Percentiles rank a stretch among this genome's conserved stretches.
Evolutionary conservation across 2,797 vertebrate genomes (phyloP).

Genomic region (Pyrrhura leucotis): DNA sequence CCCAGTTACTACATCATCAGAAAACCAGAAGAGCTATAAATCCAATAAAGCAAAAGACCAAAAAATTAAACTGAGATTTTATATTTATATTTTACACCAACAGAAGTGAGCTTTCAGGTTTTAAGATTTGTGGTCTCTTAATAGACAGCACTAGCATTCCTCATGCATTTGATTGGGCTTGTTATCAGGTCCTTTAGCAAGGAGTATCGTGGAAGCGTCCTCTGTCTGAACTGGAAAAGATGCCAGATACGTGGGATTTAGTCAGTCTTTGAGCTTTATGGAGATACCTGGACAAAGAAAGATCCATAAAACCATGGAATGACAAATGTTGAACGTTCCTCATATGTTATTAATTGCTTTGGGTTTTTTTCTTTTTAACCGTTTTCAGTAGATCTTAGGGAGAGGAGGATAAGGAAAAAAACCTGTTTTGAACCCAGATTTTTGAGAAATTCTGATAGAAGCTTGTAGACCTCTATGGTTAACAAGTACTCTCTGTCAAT

Average conservation of each 20-base stretch:
- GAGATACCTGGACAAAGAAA: background rate
- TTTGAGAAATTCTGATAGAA: background rate
- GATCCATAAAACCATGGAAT: background rate
- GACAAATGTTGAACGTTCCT: background rate
- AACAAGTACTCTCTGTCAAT: background rate
- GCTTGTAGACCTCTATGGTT: fast-evolving
- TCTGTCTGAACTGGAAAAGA: background rate
- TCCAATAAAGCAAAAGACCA: background rate
- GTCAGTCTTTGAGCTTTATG: background rate
- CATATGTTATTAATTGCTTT: background rate
- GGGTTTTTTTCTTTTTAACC: background rate
- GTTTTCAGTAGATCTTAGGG: background rate
- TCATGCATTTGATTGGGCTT: background rate
- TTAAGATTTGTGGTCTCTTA: background rate
- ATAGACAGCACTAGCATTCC: background rate
- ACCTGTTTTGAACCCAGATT: background rate
- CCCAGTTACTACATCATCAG: background rate
- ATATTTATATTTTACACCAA: background rate
- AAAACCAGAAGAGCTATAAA: background rate
- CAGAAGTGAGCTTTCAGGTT: background rate
- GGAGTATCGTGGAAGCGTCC: background rate
- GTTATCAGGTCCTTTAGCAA: background rate
- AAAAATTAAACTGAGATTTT: background rate
- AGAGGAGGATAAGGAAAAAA: background rate
- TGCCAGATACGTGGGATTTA: background rate